Evolutionary conservation across 2,888 invertebrate species (phyloP).

Genomic region (Atrina japonica): DNA sequence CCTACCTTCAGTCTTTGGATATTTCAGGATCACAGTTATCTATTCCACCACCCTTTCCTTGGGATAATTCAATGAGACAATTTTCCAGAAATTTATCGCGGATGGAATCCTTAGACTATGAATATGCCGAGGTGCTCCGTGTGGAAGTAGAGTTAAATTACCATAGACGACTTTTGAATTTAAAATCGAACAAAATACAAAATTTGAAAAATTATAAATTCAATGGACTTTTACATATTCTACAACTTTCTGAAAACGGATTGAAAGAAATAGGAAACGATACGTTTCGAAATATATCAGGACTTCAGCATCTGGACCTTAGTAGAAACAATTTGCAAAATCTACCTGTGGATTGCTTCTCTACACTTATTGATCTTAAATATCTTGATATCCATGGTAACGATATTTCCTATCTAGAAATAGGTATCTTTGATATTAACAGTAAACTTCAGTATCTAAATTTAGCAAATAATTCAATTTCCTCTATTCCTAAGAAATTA

Average conservation of each 20-base stretch:
- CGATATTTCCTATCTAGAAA: background rate
- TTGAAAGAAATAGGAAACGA: constrained; percentile 18
- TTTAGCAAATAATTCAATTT: constrained; percentile 32
- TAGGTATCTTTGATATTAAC: constrained; percentile 11
- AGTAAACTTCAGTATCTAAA: constrained; percentile 27
- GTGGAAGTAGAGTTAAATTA: background rate
- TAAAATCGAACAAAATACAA: constrained; percentile 34
- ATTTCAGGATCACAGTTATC: constrained; percentile 29
- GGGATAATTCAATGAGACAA: constrained; percentile 8
- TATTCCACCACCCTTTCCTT: constrained; percentile 37
- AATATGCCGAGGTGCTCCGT: background rate
- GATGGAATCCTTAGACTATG: background rate
- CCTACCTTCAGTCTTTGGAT: constrained; percentile 38
- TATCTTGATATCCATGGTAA: constrained; percentile 29
- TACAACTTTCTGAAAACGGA: constrained; percentile 26
- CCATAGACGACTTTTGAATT: constrained; percentile 9
- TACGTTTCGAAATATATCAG: constrained; percentile 24
- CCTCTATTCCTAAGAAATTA: constrained; percentile 4
- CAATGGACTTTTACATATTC: constrained; percentile 25
- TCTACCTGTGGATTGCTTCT: constrained; percentile 20
- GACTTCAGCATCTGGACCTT: constrained; percentile 34
- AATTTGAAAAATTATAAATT: constrained; percentile 24
- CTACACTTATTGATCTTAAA: constrained; percentile 9
- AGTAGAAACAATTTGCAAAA: constrained; percentile 20
- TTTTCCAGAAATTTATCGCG: constrained; percentile 1